Percentiles rank a stretch among this genome's conserved stretches.
Evolutionary conservation across 1,140 invertebrate species (phyloP).

Genomic region (Lordiphosa mommai): DNA sequence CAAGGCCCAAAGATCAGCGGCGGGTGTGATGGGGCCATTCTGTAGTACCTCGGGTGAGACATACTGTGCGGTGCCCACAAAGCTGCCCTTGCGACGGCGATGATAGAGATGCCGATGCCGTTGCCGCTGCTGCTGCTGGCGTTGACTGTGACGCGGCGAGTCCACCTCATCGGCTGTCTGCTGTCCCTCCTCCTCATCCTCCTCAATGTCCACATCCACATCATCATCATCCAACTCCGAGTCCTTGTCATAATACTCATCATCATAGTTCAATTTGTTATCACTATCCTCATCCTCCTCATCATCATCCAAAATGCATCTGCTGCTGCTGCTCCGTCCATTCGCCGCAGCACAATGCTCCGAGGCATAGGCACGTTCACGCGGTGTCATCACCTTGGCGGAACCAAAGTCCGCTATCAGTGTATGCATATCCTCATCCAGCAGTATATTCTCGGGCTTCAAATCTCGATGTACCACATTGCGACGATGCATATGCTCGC

Average conservation of each 20-base stretch:
- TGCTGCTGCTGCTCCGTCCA: slow-evolving; percentile 29
- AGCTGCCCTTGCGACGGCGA: slow-evolving; percentile 87
- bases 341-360: slow-evolving; percentile 32
- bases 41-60: slow-evolving; percentile 97
- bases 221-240: slow-evolving; percentile 39
- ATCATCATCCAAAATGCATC: slow-evolving; percentile 49
- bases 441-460: slow-evolving; percentile 93
- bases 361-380: slow-evolving; percentile 71
- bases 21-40: slow-evolving; percentile 88
- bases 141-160: slow-evolving; percentile 19
- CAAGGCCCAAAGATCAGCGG: slow-evolving; percentile 98
- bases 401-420: slow-evolving; percentile 99
- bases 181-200: slow-evolving; percentile 22
- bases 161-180: slow-evolving; percentile 35
- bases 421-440: slow-evolving; percentile 97
- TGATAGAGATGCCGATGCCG: slow-evolving; percentile 20
- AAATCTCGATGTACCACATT: slow-evolving; percentile 96
- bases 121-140: slow-evolving; percentile 9
- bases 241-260: slow-evolving; percentile 43
- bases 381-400: slow-evolving; percentile 87
- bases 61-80: slow-evolving; percentile 99
- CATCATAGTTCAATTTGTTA: slow-evolving; percentile 34
- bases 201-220: slow-evolving; percentile 33
- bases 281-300: slow-evolving; percentile 45
- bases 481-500: slow-evolving; percentile 95